phyloP scores from a whole-genome alignment of 2,113 vertebrate species.

The Eleginops maclovinus region DNA sequence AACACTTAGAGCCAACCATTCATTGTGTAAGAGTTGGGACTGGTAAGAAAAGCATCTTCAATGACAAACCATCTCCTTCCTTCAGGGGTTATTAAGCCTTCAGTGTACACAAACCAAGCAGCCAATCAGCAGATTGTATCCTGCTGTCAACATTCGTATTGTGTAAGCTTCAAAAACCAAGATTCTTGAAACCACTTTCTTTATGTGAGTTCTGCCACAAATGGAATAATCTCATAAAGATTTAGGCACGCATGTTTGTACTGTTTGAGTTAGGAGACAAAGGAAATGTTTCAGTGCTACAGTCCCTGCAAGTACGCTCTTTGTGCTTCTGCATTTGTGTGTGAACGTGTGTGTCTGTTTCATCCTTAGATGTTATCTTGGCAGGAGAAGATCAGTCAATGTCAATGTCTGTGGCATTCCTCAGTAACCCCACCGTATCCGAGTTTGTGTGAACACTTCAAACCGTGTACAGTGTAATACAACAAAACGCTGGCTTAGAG shows the following conservation, averaged over 20 bases:
- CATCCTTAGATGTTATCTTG: slow-evolving; percentile 54
- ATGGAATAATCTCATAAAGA: too few relatives aligned
- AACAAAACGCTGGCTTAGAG: not conserved
- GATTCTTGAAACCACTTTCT: slow-evolving; percentile 21
- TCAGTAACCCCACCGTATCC: not conserved
- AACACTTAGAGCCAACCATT: too few relatives aligned
- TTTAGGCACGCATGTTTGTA: not conserved
- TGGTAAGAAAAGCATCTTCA: too few relatives aligned
- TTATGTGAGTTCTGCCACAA: slow-evolving; percentile 21
- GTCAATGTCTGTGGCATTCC: slow-evolving; percentile 50
- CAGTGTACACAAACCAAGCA: slow-evolving; percentile 23
- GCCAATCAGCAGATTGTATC: slow-evolving; percentile 37
- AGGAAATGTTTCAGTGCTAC: slow-evolving; percentile 23
- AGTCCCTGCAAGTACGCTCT: slow-evolving; percentile 11
- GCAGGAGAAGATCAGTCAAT: slow-evolving; percentile 56
- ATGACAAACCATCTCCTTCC: too few relatives aligned
- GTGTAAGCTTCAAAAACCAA: slow-evolving; percentile 11
- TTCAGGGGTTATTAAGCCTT: slow-evolving; percentile 13
- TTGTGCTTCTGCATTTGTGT: slow-evolving; percentile 20
- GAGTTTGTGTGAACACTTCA: slow-evolving; percentile 11
- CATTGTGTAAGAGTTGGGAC: too few relatives aligned
- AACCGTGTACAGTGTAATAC: slow-evolving; percentile 1
- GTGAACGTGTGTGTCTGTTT: slow-evolving; percentile 6
- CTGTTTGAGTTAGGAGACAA: slow-evolving; percentile 19
- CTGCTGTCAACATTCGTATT: slow-evolving; percentile 24